A percentile compares a stretch with the other conserved stretches of the same genome.
phyloP scores from a whole-genome alignment of 2,888 invertebrate genomes.

The Galerucella calmariensis region DNA sequence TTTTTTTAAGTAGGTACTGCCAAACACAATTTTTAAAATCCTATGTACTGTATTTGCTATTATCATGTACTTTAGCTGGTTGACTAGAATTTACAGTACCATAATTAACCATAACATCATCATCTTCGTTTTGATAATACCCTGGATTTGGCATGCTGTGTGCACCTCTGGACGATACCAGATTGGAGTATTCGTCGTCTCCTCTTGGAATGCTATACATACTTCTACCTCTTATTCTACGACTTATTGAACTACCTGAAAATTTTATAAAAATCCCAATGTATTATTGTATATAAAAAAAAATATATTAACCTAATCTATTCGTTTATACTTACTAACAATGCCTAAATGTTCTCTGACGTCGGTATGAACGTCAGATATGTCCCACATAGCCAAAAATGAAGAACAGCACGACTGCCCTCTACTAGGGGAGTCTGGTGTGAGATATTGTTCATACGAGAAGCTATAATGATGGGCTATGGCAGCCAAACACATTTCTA shows the following conservation, averaged over 20 bases:
- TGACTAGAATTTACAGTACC: slow-evolving; percentile 57
- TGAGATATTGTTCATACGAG: slow-evolving; percentile 89
- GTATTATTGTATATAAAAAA: not conserved
- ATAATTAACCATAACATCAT: slow-evolving; percentile 59
- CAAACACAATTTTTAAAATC: not conserved
- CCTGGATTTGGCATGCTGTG: slow-evolving; percentile 56
- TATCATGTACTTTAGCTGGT: slow-evolving; percentile 40
- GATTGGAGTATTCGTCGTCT: slow-evolving; percentile 68
- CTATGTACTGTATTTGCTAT: slow-evolving; percentile 24
- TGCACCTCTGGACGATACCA: slow-evolving; percentile 56
- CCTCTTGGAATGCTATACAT: slow-evolving; percentile 81
- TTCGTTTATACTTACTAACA: slow-evolving; percentile 71
- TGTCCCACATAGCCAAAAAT: slow-evolving; percentile 94
- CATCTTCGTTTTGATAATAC: slow-evolving; percentile 59
- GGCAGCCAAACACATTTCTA: slow-evolving; percentile 97
- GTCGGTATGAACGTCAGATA: slow-evolving; percentile 94
- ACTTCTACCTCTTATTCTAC: slow-evolving; percentile 80
- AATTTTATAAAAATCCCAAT: not conserved
- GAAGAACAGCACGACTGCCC: slow-evolving; percentile 76
- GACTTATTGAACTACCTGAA: slow-evolving; percentile 79
- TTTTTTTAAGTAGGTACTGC: not conserved
- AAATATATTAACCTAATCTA: not conserved
- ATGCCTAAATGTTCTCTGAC: slow-evolving; percentile 93
- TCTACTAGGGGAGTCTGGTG: slow-evolving; percentile 50
- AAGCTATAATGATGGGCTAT: slow-evolving; percentile 96